Percentiles rank a stretch among this genome's conserved stretches.
phyloP scores from a whole-genome alignment of 2,113 vertebrate species.

The Leuciscus idus region DNA sequence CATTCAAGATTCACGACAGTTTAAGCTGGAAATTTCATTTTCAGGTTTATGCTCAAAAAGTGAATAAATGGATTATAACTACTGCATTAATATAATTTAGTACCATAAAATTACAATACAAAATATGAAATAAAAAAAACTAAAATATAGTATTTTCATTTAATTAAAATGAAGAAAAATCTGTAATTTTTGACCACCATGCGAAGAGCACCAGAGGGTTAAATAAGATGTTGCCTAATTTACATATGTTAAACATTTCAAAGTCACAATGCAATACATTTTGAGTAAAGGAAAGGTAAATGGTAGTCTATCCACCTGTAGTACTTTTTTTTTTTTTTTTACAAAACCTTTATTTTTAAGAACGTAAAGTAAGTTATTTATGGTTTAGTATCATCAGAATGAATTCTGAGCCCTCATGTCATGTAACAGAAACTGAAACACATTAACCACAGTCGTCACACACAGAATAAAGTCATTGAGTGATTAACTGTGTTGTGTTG shows the following conservation, averaged over 20 bases:
- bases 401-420: not conserved
- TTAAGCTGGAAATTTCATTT: no score
- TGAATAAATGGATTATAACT: no score
- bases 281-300: not conserved
- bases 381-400: not conserved
- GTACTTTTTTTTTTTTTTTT: not conserved
- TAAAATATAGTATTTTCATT: no score
- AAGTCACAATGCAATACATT: not conserved
- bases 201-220: not conserved
- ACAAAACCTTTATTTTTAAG: conserved; percentile 64
- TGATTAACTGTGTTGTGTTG: not conserved
- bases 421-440: conserved; percentile 1
- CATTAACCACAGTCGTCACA: conserved; percentile 16
- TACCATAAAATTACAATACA: no score
- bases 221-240: not conserved
- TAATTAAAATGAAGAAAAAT: no score
- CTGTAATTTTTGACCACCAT: no score
- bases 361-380: not conserved
- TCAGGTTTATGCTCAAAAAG: no score
- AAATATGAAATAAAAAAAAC: no score
- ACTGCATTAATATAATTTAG: no score
- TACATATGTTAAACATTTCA: not conserved
- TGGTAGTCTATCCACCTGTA: not conserved
- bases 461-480: not conserved
- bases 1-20: no score